These are phyloP conservation scores for Merluccius polli DNA, from an alignment of 2,797 vertebrate genomes.

Conservation along the genomic window DNA sequence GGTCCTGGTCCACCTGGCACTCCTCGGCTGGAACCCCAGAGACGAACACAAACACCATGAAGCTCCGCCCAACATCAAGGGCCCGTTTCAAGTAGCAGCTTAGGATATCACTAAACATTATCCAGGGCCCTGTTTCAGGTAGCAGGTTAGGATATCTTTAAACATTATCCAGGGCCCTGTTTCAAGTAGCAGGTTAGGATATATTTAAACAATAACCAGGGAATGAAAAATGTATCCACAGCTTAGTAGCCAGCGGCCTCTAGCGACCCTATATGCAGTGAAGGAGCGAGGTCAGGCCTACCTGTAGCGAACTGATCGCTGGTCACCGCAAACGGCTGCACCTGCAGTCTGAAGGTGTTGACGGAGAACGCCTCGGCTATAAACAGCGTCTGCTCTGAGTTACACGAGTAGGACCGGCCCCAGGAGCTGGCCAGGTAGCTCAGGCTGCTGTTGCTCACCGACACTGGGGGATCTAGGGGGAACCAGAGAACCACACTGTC, in stretches of 20 bases:
- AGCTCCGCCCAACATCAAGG: neutral
- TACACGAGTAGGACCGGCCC: constrained; percentile 90
- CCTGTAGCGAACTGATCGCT: constrained; percentile 84
- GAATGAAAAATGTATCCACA: neutral
- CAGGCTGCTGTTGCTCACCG: constrained; percentile 71
- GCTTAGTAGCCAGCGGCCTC: neutral
- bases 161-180: no score
- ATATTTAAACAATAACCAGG: no score
- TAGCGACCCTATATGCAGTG: neutral
- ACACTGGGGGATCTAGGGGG: constrained; percentile 52
- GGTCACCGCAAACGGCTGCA: constrained; percentile 86
- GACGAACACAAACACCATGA: neutral
- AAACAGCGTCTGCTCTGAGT: constrained; percentile 74
- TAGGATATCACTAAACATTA: no score
- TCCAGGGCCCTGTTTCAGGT: no score
- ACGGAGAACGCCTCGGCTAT: constrained; percentile 71
- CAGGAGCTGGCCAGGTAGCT: constrained; percentile 76
- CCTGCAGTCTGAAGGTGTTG: constrained; percentile 81
- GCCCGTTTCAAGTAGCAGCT: no score
- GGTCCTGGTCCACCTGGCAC: constrained; percentile 87
- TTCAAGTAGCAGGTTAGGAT: no score
- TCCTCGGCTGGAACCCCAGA: constrained; percentile 50
- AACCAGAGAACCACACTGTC: neutral
- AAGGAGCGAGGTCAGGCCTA: constrained; percentile 39
- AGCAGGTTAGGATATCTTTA: no score